Base-by-base conservation (phyloP, 2,888 invertebrate genomes). In the Metopia argyrocephala region DNA sequence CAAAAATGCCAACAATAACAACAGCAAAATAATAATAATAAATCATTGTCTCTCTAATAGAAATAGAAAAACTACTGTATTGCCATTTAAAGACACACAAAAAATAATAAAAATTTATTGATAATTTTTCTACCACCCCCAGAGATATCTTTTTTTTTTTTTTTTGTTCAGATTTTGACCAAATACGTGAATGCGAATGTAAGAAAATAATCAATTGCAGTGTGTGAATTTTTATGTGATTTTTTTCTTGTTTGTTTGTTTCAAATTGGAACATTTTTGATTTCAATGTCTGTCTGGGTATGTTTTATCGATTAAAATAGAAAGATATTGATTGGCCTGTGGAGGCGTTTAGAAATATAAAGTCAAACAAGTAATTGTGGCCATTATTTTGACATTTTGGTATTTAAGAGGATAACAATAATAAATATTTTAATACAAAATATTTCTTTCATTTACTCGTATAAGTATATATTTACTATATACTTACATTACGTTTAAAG, bases 51-150 rank as follows among this genome's bases (percentile, higher is more conserved):
- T 71, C n/a, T 64, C 27, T 45, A 54, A 27, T 50, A 25, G 57
- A 57, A 68, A 27, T 45, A 45, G 31, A 21, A 57, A 78, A 65
- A 78, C 78, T 70, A 78, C 81, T 69, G 78, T 75, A 75, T 70
- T 75, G 74, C 81, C 78, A 75, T 81, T 74, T 81, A 70, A 56
- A 75, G 50, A 38, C 38, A 38, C 20, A 28, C 28, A 74, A 66
- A 25, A 74, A 20, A 65, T 46, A 61, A 46, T 12, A 38, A 38
- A 38, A 38, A 38, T 15, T 38, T 3, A 0, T 38, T 15, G 12
- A 38, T 38, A 38, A 38, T 38, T 38, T 38, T 38, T 9, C 38
- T 38, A 38, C 2, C 15, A 38, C 38, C 38, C 38, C 38, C 38
- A 38, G 38, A 38, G 38, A 12, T 38, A 12, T 15, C 3, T 15